Evolutionary conservation across 2,888 invertebrate species (phyloP).

Genomic region (Dione juno): DNA sequence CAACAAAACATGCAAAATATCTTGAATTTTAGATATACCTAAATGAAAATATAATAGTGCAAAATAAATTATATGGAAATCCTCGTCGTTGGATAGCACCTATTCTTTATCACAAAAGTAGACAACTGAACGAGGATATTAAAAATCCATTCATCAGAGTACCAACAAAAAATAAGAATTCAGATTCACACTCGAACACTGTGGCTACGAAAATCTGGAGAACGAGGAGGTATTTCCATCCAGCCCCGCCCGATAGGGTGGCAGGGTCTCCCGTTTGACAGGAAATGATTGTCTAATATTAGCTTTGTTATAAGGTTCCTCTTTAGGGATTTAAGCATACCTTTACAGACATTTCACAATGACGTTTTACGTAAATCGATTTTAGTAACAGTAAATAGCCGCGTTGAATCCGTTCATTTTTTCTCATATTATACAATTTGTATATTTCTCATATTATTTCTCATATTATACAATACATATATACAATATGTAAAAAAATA

Average conservation of each 20-base stretch:
- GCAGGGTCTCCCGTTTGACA: slow-evolving; percentile 77
- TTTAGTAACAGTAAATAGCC: slow-evolving; percentile 22
- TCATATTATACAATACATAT: neutral
- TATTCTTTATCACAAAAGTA: slow-evolving; percentile 65
- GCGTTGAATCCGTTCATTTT: neutral
- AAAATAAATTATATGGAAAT: slow-evolving; percentile 28
- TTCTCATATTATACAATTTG: neutral
- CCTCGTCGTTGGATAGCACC: slow-evolving; percentile 44
- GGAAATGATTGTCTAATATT: slow-evolving; percentile 84
- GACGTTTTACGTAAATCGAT: slow-evolving; percentile 35
- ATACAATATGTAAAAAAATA: neutral
- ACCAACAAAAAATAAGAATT: slow-evolving; percentile 76
- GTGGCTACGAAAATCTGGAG: slow-evolving; percentile 75
- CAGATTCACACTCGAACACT: slow-evolving; percentile 78
- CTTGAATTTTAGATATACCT: neutral
- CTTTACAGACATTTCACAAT: slow-evolving; percentile 46
- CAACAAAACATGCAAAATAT: neutral
- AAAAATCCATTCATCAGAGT: slow-evolving; percentile 79
- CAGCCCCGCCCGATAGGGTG: slow-evolving; percentile 60
- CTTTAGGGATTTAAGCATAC: slow-evolving; percentile 67
- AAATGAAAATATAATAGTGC: slow-evolving; percentile 15
- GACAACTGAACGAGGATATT: slow-evolving; percentile 77
- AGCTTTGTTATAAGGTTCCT: slow-evolving; percentile 82
- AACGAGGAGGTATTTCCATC: slow-evolving; percentile 73
- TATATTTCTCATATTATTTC: neutral